phyloP scores from a whole-genome alignment of 2,888 invertebrate genomes.

The Ennomos fuscantarius region DNA sequence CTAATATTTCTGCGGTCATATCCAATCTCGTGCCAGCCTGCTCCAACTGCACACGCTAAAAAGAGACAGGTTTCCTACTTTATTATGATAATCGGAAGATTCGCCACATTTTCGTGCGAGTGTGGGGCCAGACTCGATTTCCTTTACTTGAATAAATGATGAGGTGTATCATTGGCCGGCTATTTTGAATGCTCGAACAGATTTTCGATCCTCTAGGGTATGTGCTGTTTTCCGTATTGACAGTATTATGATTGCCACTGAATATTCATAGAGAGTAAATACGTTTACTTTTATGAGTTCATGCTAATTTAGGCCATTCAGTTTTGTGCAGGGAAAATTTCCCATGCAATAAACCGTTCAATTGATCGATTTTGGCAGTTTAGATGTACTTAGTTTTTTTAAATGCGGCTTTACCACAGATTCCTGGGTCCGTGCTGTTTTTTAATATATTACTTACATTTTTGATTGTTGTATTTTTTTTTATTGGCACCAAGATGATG shows the following conservation, averaged over 20 bases:
- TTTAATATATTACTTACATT: too few relatives aligned
- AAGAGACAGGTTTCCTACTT: slow-evolving; percentile 59
- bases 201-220: slow-evolving; percentile 20
- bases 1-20: slow-evolving; percentile 30
- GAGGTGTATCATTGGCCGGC: slow-evolving; percentile 52
- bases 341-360: too few relatives aligned
- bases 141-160: slow-evolving; percentile 71
- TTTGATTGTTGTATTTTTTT: too few relatives aligned
- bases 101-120: slow-evolving; percentile 64
- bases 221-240: slow-evolving; percentile 7
- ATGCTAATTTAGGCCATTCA: too few relatives aligned
- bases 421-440: too few relatives aligned
- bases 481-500: too few relatives aligned
- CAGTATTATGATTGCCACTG: slow-evolving; percentile 4
- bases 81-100: slow-evolving; percentile 79
- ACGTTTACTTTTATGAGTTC: not conserved
- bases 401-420: too few relatives aligned
- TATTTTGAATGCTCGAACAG: slow-evolving; percentile 39
- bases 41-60: slow-evolving; percentile 26
- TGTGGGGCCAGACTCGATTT: slow-evolving; percentile 53
- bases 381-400: too few relatives aligned
- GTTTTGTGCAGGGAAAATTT: too few relatives aligned
- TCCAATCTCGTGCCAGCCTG: slow-evolving; percentile 15
- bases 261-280: slow-evolving; percentile 9
- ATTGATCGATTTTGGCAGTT: too few relatives aligned